These are phyloP conservation scores for Mesocentrotus franciscanus DNA, from an alignment of 53 echinoderm and acorn worm genomes.

Conservation along the genomic window DNA sequence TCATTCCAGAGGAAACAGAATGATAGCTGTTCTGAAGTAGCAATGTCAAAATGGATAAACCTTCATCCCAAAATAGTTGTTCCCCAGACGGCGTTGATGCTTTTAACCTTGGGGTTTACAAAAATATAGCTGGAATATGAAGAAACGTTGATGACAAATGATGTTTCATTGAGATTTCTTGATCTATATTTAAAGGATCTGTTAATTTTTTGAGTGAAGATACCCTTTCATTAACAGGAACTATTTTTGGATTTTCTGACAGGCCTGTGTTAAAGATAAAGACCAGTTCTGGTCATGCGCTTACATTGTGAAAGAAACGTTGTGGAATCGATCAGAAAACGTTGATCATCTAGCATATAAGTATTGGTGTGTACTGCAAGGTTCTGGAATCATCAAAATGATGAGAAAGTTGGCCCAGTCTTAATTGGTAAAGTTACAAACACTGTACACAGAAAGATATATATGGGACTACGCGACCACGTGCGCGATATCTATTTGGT, in stretches of 20 bases:
- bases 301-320: too few species aligned
- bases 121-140: constrained; percentile 16
- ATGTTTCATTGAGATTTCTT: constrained; percentile 15
- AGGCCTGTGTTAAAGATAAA: too few species aligned
- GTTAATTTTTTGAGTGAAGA: background rate
- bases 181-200: background rate
- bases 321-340: too few species aligned
- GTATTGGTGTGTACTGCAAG: too few species aligned
- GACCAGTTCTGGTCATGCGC: too few species aligned
- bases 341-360: too few species aligned
- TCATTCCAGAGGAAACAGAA: background rate
- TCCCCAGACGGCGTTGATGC: constrained; percentile 33
- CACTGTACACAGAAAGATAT: too few species aligned
- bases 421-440: too few species aligned
- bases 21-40: background rate
- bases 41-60: background rate
- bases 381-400: too few species aligned
- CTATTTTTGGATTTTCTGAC: background rate
- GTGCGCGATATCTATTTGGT: too few species aligned
- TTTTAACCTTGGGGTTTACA: constrained; percentile 12
- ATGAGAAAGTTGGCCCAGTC: too few species aligned
- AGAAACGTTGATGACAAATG: constrained; percentile 29
- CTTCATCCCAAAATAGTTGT: constrained; percentile 9
- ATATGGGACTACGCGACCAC: too few species aligned
- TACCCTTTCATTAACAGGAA: background rate